phyloP scores from a whole-genome alignment of 2,113 vertebrate species.

The Rhineura floridana region DNA sequence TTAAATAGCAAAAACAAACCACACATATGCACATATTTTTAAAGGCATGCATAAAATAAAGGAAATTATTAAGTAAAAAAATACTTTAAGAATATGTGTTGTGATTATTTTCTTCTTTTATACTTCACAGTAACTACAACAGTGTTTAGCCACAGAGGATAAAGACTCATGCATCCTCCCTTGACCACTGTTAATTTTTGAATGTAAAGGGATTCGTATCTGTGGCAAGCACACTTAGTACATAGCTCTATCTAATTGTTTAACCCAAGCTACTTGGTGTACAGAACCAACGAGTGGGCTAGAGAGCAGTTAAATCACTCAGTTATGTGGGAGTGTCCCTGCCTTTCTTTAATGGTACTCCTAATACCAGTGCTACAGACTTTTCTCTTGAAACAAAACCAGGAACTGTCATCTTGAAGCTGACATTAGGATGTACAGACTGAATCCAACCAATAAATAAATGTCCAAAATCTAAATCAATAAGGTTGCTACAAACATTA shows the following conservation, averaged over 20 bases:
- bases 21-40: neutral
- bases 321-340: neutral
- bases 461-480: neutral
- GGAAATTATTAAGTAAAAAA: neutral
- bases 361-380: neutral
- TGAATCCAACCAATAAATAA: neutral
- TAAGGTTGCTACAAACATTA: neutral
- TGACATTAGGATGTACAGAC: neutral
- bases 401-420: neutral
- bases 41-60: neutral
- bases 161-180: neutral
- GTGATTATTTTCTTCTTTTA: neutral
- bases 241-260: neutral
- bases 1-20: neutral
- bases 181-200: neutral
- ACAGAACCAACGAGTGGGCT: neutral
- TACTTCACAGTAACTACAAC: neutral
- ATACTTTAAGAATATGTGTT: neutral
- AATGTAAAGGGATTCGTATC: neutral
- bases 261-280: neutral
- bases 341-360: neutral
- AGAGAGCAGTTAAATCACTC: neutral
- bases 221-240: neutral
- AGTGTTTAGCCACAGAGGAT: neutral
- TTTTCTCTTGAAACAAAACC: neutral